These are phyloP conservation scores for Sarcoramphus papa DNA, from an alignment of 2,797 vertebrate genomes.

Conservation along the genomic window DNA sequence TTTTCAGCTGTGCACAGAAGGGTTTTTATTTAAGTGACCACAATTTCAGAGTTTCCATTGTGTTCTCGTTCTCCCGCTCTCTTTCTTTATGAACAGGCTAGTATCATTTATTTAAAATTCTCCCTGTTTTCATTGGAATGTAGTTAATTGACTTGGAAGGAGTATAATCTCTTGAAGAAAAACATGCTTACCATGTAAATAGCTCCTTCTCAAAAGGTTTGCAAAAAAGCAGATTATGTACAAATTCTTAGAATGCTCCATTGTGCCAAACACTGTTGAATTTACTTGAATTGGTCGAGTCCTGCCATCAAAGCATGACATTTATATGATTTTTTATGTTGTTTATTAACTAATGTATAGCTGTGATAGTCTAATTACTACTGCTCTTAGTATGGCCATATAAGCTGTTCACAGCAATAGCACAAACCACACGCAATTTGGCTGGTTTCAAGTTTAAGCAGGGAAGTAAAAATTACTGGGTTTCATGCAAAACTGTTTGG, in stretches of 20 bases:
- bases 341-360: conserved; percentile 44
- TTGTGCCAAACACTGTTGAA: conserved; percentile 22
- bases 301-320: not conserved
- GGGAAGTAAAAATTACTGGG: conserved; percentile 44
- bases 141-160: conserved; percentile 67
- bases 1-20: conserved; percentile 44
- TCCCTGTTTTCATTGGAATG: conserved; percentile 68
- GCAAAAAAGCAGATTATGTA: conserved; percentile 56
- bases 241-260: conserved; percentile 56
- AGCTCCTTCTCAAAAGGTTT: conserved; percentile 57
- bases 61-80: conserved; percentile 18
- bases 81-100: conserved; percentile 23
- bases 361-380: conserved; percentile 33
- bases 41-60: conserved; percentile 43
- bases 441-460: not conserved
- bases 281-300: conserved; percentile 11
- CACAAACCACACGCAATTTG: conserved; percentile 20
- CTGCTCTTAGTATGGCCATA: not conserved
- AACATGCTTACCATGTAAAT: conserved; percentile 62
- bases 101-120: conserved; percentile 46
- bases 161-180: conserved; percentile 64
- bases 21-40: conserved; percentile 41
- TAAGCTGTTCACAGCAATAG: conserved; percentile 2
- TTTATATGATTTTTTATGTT: conserved; percentile 43
- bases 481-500: conserved; percentile 41